Evolutionary conservation across 37 sponge, comb jelly and placozoan species (phyloP).

Genomic region (Cladorhizidae sp.): DNA sequence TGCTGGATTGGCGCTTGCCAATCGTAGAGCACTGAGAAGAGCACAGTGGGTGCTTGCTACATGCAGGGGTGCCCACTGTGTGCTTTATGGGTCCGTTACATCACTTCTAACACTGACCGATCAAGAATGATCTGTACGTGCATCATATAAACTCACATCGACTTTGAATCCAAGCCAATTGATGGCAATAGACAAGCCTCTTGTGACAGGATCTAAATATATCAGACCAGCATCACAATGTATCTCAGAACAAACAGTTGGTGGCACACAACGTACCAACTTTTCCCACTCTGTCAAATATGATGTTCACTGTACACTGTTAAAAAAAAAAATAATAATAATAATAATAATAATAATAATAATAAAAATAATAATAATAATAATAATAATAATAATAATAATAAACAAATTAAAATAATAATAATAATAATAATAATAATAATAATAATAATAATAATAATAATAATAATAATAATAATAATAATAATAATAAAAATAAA

Average conservation of each 20-base stretch:
- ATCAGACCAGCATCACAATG: neutral
- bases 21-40: no score
- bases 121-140: neutral
- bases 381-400: neutral
- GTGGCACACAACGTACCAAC: conserved; percentile 56
- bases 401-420: neutral
- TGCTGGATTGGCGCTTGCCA: no score
- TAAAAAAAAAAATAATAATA: neutral
- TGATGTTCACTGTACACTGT: conserved; percentile 92
- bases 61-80: no score
- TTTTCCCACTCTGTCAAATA: conserved; percentile 96
- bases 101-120: neutral
- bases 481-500: no score
- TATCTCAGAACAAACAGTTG: neutral
- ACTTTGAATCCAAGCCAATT: conserved; percentile 80
- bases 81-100: no score
- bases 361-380: no score
- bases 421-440: neutral
- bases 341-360: neutral
- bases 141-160: conserved; percentile 51
- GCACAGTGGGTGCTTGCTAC: no score
- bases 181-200: conserved; percentile 87
- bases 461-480: no score
- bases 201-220: conserved; percentile 88
- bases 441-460: no score